phyloP scores from a whole-genome alignment of 2,888 invertebrate species.

The Pristionchus entomophagus region DNA sequence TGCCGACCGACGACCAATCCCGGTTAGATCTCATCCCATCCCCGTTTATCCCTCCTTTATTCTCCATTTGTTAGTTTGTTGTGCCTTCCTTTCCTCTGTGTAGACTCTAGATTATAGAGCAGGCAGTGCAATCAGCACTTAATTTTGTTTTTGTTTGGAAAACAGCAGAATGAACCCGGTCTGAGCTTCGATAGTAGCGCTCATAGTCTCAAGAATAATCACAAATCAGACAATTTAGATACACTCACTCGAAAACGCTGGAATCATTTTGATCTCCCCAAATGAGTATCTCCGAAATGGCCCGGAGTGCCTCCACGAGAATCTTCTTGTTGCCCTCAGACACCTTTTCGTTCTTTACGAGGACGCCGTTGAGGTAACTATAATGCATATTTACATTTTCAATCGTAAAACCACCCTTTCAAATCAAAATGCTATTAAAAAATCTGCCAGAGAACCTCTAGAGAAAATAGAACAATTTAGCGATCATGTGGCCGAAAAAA shows the following conservation, averaged over 20 bases:
- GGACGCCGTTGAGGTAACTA: slow-evolving; percentile 75
- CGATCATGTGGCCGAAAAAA: background rate
- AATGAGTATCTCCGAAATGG: slow-evolving; percentile 98
- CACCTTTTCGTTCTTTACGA: slow-evolving; percentile 75
- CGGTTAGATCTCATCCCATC: slow-evolving; percentile 34
- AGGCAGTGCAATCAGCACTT: too few species aligned
- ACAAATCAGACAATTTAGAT: too few species aligned
- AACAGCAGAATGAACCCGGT: too few species aligned
- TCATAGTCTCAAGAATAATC: too few species aligned
- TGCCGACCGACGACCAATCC: slow-evolving; percentile 7
- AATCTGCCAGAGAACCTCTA: too few species aligned
- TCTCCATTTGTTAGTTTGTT: background rate
- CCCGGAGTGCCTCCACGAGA: slow-evolving; percentile 94
- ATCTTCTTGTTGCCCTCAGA: slow-evolving; percentile 78
- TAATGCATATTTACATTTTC: too few species aligned
- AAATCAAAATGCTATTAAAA: too few species aligned
- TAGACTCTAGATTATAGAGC: background rate
- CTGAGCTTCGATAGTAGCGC: too few species aligned
- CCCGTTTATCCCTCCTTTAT: background rate
- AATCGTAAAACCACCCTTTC: too few species aligned
- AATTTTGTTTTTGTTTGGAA: too few species aligned
- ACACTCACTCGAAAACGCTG: slow-evolving; percentile 96
- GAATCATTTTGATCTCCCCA: slow-evolving; percentile 99
- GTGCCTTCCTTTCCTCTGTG: background rate
- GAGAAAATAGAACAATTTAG: background rate